A percentile compares a stretch with the other conserved stretches of the same genome.
These are phyloP conservation scores for Myopa tessellatipennis DNA, from an alignment of 2,888 invertebrate species.

Conservation along the genomic window DNA sequence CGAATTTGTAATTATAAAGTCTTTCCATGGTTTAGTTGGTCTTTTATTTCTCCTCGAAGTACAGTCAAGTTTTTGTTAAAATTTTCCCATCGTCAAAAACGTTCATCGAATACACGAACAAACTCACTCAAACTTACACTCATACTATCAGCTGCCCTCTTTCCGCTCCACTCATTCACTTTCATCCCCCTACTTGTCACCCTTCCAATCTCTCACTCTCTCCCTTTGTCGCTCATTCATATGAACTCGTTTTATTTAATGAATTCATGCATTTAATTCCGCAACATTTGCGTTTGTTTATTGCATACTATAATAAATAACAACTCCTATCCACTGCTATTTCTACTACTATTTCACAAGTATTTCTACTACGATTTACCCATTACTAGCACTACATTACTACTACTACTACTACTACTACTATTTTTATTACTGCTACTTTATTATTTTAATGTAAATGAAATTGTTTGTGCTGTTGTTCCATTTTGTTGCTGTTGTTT, in stretches of 20 bases:
- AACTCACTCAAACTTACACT: not conserved
- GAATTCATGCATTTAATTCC: constrained; percentile 31
- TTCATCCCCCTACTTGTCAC: too few species aligned
- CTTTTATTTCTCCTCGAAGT: not conserved
- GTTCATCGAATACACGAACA: too few species aligned
- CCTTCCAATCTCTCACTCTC: too few species aligned
- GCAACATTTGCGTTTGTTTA: constrained; percentile 30
- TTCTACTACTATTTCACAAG: not conserved
- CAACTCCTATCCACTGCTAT: not conserved
- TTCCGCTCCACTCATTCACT: too few species aligned
- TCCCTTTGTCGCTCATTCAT: not conserved
- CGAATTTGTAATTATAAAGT: constrained; percentile 28
- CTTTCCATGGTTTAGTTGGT: constrained; percentile 4
- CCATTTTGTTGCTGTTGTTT: too few species aligned
- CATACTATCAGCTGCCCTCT: not conserved
- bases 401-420: not conserved
- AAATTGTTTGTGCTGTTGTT: not conserved
- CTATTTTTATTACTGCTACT: not conserved
- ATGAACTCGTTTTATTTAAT: constrained; percentile 20
- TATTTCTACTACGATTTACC: constrained; percentile 4
- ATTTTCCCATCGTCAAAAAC: not conserved
- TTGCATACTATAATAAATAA: not conserved
- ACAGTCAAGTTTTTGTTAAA: not conserved
- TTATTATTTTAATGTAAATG: not conserved
- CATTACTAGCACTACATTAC: not conserved